phyloP scores from a whole-genome alignment of 1,140 invertebrate genomes.

The Parapsyche elsis region DNA sequence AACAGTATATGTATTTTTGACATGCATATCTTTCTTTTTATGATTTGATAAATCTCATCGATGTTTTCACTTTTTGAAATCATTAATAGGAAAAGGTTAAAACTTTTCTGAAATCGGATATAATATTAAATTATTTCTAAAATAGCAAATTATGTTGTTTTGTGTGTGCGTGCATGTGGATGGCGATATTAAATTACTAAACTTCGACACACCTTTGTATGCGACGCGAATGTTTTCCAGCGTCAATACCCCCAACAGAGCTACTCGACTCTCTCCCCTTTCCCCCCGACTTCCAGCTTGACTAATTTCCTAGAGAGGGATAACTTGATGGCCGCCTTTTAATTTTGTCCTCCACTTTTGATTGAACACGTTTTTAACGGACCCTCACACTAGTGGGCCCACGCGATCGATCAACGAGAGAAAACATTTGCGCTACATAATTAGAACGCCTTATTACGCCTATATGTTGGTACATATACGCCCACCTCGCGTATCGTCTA shows the following conservation, averaged over 20 bases:
- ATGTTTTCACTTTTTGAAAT: too few relatives aligned
- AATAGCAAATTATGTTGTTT: slow-evolving; percentile 11
- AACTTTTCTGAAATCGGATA: too few relatives aligned
- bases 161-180: slow-evolving; percentile 11
- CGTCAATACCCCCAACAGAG: slow-evolving; percentile 33
- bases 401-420: neutral
- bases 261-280: neutral
- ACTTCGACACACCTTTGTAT: slow-evolving; percentile 54
- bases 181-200: slow-evolving; percentile 51
- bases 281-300: neutral
- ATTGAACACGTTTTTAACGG: neutral
- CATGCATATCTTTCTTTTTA: too few relatives aligned
- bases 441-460: too few relatives aligned
- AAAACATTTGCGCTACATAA: neutral
- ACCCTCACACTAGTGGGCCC: neutral
- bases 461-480: too few relatives aligned
- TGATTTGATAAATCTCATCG: too few relatives aligned
- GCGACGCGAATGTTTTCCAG: slow-evolving; percentile 37
- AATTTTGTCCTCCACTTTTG: slow-evolving; percentile 12
- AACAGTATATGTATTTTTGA: too few relatives aligned
- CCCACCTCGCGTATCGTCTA: too few relatives aligned
- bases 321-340: slow-evolving; percentile 1
- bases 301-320: slow-evolving; percentile 43
- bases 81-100: too few relatives aligned
- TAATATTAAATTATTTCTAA: too few relatives aligned